These are phyloP conservation scores for Brachionus koreanus DNA, from an alignment of 1,140 invertebrate genomes.

Conservation along the genomic window DNA sequence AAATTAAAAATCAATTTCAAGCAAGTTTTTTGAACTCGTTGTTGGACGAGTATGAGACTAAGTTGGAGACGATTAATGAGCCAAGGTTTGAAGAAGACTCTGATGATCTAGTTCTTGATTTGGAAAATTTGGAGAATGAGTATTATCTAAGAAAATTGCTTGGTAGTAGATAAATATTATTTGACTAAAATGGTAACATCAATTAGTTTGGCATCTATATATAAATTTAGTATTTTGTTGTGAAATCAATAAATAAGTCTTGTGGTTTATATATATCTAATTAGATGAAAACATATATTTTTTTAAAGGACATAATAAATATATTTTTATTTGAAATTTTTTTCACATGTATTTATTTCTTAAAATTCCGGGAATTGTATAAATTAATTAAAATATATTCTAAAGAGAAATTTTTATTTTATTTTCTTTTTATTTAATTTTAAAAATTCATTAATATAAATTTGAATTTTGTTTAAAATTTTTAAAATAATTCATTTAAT, in stretches of 20 bases:
- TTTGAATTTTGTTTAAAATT: too few relatives aligned
- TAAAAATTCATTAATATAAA: too few relatives aligned
- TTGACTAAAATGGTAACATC: not conserved
- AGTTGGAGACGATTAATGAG: not conserved
- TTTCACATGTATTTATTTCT: not conserved
- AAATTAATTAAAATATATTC: not conserved
- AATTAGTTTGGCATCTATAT: not conserved
- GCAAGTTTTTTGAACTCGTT: not conserved
- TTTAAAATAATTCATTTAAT: too few relatives aligned
- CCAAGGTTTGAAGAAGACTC: not conserved
- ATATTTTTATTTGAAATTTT: not conserved
- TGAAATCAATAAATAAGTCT: not conserved
- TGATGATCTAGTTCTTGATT: not conserved
- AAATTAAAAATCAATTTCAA: not conserved
- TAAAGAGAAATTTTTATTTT: too few relatives aligned
- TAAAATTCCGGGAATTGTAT: not conserved
- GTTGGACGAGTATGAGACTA: conserved; percentile 15
- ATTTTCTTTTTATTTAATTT: too few relatives aligned
- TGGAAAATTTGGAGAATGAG: conserved; percentile 20
- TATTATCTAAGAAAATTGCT: conserved; percentile 38
- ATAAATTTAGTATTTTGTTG: not conserved
- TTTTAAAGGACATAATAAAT: not conserved
- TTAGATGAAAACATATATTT: not conserved
- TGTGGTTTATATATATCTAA: not conserved
- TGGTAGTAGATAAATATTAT: not conserved